Conservation (phyloP, 2,113 vertebrate genomes). For the Tretioscincus oriximinensis region DNA sequence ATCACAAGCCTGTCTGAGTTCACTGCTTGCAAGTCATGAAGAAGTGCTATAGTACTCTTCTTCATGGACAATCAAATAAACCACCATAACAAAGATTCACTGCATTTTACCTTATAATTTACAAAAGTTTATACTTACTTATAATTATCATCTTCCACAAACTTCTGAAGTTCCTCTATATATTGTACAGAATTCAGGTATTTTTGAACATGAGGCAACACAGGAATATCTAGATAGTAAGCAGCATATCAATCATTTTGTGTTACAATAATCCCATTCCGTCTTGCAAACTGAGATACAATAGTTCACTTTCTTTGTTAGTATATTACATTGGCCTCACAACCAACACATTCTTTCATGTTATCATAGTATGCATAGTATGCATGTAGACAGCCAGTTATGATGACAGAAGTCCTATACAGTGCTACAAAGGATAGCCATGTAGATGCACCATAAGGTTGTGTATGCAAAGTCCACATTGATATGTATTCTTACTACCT, state of each 20-base stretch:
- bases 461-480: not conserved
- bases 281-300: not conserved
- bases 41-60: no score
- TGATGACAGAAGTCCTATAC: no score
- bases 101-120: not conserved
- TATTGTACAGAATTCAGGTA: conserved; percentile 97
- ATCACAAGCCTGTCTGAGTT: no score
- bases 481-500: not conserved
- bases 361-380: no score
- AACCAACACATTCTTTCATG: no score
- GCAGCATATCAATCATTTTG: conserved; percentile 14
- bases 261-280: no score
- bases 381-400: no score
- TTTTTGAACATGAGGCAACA: conserved; percentile 96
- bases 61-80: no score
- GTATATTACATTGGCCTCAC: no score
- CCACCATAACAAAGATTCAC: not conserved
- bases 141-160: conserved; percentile 99
- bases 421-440: no score
- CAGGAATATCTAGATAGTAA: conserved; percentile 83
- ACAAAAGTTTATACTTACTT: conserved; percentile 79
- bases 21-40: no score
- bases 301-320: not conserved
- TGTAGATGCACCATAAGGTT: not conserved
- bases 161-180: conserved; percentile 98